Percentiles rank a stretch among this genome's conserved stretches.
These are phyloP conservation scores for Entomobrya multifasciata DNA, from an alignment of 2,888 invertebrate species.

Conservation along the genomic window DNA sequence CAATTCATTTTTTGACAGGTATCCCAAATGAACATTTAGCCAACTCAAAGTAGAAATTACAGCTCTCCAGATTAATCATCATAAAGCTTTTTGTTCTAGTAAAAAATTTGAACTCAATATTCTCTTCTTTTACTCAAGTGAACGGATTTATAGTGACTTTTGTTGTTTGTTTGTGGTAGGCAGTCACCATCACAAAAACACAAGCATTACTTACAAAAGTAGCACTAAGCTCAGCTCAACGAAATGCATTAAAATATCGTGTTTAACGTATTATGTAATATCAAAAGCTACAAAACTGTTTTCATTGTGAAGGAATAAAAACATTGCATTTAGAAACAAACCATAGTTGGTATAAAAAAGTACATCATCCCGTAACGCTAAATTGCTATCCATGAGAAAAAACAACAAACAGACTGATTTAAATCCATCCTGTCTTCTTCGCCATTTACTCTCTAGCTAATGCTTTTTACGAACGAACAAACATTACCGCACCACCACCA, in stretches of 20 bases:
- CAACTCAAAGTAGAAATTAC: neutral
- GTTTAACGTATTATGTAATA: constrained; percentile 57
- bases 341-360: constrained; percentile 31
- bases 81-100: neutral
- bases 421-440: constrained; percentile 32
- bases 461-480: neutral
- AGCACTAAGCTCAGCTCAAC: neutral
- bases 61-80: constrained; percentile 13
- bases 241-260: neutral
- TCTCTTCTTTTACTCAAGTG: neutral
- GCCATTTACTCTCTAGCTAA: neutral
- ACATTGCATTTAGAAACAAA: constrained; percentile 23
- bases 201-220: neutral
- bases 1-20: constrained; percentile 58
- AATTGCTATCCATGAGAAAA: constrained; percentile 33
- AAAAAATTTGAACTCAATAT: neutral
- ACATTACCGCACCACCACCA: neutral
- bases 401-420: constrained; percentile 32
- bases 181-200: neutral
- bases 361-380: constrained; percentile 13
- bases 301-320: neutral
- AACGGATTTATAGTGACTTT: neutral
- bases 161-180: constrained; percentile 22
- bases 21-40: neutral
- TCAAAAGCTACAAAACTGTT: constrained; percentile 9